A percentile compares a stretch with the other conserved stretches of the same genome.
Evolutionary conservation across 2,113 vertebrate genomes (phyloP).

Genomic region (Tragulus kanchil): DNA sequence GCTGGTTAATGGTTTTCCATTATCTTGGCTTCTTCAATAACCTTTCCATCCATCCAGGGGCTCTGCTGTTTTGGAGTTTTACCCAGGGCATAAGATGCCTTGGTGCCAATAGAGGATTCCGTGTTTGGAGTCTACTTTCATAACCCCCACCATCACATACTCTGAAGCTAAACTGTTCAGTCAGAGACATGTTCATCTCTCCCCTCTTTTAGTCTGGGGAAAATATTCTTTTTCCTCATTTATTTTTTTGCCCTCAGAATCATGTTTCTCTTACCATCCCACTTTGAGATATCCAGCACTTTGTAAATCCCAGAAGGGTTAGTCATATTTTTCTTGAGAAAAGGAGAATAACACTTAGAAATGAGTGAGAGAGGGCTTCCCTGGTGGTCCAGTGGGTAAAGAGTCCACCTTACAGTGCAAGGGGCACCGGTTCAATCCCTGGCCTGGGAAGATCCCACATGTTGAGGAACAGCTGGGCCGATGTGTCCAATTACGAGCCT

Average conservation of each 20-base stretch:
- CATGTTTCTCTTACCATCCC: not conserved
- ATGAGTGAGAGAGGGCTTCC: too few relatives aligned
- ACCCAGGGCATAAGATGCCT: not conserved
- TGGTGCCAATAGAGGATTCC: not conserved
- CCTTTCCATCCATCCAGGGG: not conserved
- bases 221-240: not conserved
- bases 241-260: not conserved
- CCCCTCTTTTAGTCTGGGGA: not conserved
- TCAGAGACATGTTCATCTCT: not conserved
- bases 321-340: not conserved
- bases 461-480: too few relatives aligned
- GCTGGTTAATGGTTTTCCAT: not conserved
- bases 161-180: not conserved
- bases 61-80: not conserved
- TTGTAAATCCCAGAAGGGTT: not conserved
- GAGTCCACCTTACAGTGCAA: too few relatives aligned
- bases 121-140: not conserved
- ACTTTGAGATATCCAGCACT: not conserved
- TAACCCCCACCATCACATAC: accelerated
- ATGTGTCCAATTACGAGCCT: too few relatives aligned
- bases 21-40: not conserved
- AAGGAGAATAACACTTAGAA: too few relatives aligned
- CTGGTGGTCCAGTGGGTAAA: too few relatives aligned
- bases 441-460: too few relatives aligned
- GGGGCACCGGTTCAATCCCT: too few relatives aligned